Percentiles rank a stretch among this genome's conserved stretches.
These are phyloP conservation scores for Lymantria dispar DNA, from an alignment of 2,888 invertebrate species.

Conservation along the genomic window DNA sequence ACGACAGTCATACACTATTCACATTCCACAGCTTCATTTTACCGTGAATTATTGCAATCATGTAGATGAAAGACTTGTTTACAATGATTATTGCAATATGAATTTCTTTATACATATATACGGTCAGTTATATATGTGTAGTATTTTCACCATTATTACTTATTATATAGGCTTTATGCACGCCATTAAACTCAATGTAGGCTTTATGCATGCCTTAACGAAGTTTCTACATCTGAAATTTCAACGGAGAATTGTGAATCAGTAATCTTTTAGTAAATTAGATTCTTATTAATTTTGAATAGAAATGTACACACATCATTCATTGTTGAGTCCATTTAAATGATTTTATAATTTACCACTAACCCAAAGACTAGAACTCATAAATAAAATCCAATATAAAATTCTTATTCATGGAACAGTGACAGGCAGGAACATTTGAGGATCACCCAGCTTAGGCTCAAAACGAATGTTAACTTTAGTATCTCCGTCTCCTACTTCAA, in stretches of 20 bases:
- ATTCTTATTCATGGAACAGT: constrained; percentile 83
- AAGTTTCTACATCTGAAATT: no score
- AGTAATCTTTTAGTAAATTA: no score
- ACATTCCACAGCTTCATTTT: constrained; percentile 35
- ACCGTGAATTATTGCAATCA: constrained; percentile 18
- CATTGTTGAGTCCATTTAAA: constrained; percentile 7
- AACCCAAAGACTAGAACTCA: constrained; percentile 55
- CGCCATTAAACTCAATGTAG: no score
- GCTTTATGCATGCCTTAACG: no score
- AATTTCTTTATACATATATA: no score
- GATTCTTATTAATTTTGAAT: no score
- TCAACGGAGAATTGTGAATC: no score
- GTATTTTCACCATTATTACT: no score
- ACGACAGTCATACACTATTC: constrained; percentile 28
- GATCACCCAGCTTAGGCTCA: constrained; percentile 91
- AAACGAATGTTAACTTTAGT: constrained; percentile 90
- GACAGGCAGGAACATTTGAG: constrained; percentile 88
- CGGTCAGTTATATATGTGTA: no score
- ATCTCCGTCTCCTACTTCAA: constrained; percentile 90
- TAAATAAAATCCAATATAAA: constrained; percentile 29
- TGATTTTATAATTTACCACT: constrained; percentile 14
- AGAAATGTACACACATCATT: neutral
- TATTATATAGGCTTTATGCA: no score
- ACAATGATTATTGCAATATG: no score
- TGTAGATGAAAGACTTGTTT: no score